phyloP scores from a whole-genome alignment of 2,888 invertebrate genomes.

The Drosophila testacea region DNA sequence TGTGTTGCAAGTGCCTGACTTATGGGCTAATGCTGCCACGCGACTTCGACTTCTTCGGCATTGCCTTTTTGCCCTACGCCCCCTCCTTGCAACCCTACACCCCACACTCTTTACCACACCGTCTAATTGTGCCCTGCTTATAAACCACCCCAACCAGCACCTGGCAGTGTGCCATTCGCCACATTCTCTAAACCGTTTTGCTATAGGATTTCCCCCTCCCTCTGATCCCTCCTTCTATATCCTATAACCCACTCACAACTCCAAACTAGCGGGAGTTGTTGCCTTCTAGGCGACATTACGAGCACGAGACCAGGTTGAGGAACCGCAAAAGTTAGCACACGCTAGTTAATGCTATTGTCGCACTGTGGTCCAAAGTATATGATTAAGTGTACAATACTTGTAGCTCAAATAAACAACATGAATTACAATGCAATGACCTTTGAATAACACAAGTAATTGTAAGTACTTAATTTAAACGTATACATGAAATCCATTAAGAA shows the following conservation, averaged over 20 bases:
- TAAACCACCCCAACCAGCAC: constrained; percentile 26
- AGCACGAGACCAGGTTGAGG: constrained; percentile 39
- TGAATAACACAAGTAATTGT: too few relatives aligned
- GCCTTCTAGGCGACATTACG: constrained; percentile 44
- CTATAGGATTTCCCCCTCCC: constrained; percentile 35
- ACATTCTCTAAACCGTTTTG: constrained; percentile 62
- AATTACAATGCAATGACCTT: too few relatives aligned
- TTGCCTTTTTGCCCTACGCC: constrained; percentile 12
- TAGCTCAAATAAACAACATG: too few relatives aligned
- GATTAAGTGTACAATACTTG: background rate
- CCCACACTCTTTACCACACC: constrained; percentile 7
- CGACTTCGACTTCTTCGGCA: constrained; percentile 48
- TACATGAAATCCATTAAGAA: too few relatives aligned
- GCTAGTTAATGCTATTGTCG: constrained; percentile 48
- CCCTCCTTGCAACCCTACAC: background rate
- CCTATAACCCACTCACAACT: constrained; percentile 9
- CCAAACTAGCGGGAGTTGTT: constrained; percentile 39
- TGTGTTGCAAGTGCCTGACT: constrained; percentile 72
- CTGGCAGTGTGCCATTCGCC: constrained; percentile 42
- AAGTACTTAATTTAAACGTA: too few relatives aligned
- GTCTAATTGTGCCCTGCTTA: constrained; percentile 53
- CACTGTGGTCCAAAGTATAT: constrained; percentile 30
- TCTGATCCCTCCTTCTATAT: background rate
- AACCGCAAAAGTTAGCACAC: constrained; percentile 50
- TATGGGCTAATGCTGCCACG: constrained; percentile 76